Evolutionary conservation across 1,140 invertebrate species (phyloP), one percentile per base, ranked within the genome.

Genomic region (Thalassaphorura encarpata): DNA sequence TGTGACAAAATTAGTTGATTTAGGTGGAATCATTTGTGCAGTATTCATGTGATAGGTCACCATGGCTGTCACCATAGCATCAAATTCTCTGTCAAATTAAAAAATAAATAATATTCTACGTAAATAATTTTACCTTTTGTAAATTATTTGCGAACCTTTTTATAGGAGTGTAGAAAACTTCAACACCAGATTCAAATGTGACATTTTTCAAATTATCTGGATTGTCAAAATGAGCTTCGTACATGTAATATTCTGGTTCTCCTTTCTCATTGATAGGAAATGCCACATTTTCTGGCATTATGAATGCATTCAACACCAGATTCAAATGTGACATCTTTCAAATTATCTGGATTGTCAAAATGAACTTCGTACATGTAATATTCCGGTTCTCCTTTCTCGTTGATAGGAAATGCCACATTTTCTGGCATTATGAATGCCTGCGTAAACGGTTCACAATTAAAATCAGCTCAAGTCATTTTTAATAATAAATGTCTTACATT

Each of bases 181-280:
- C n/a, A 2, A 53, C 5, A 11, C 39, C 41, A 8, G 5, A 8
- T 3, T 42, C 19, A 8, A 45, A 27, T 29, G 8, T 29, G 18
- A 53, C 21, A 23, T 31, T 31, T 26, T 40, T 15, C 5, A 15
- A n/a, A 3, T 18, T 4, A 8, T 24, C n/a, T 6, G 52, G 52
- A 45, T 53, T 53, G 52, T 53, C 41, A 6, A 19, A 53, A 21
- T 53, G 52, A 4, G 29, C 27, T 45, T 53, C 55, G 18, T 43
- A 29, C 8, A 23, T 45, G 15, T 23, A 28, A 27, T 53, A 53
- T 19, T 42, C 19, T 3, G 3, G 8, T 5, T 3, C 18, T 26
- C 31, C 41, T n/a, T n/a, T n/a, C n/a, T n/a, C n/a, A n/a, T n/a
- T n/a, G 3, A 42, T 39, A 13, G 41, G 26, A 19, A 36, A 53